Base-by-base conservation (phyloP, 2,888 invertebrate species). In the Nomada lathburiana region DNA sequence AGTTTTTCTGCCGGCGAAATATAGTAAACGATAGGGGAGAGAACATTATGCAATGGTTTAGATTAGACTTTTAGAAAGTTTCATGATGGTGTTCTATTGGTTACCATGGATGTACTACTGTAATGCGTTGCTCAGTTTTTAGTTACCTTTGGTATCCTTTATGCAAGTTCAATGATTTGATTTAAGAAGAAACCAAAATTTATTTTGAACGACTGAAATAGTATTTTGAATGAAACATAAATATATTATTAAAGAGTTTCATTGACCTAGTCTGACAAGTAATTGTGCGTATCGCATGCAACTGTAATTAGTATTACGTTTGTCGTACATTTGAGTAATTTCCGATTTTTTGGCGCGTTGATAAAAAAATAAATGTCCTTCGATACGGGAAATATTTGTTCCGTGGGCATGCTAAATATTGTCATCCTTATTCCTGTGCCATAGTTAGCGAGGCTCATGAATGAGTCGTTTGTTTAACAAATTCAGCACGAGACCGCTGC, bases 391-490 rank as follows among this genome's bases (percentile, higher is more conserved):
- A 50, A 64, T 50, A 64, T 64, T 64, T 50, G 9, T 23, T 3
- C 10, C 0, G 18, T 16, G 1, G 11, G 11, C 47, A n/a, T 18
- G 26, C 18, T 9, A 57, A 69, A 59, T 20, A 18, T 11, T 23
- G 26, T 16, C 59, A 59, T 70, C 26, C 59, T 47, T 47, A 68
- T 50, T 59, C 23, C 59, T 36, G 10, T 10, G 63, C 20, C 57
- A 55, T 57, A 44, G 47, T 60, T 57, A 26, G 29, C 59, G 59
- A 42, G 13, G 62, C 0, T 57, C 53, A 44, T 73, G 72, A 75
- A 84, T 63, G 73, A 73, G 26, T 16, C 74, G 42, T 73, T 83
- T 50, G 73, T 57, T 67, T 29, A 47, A 42, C 26, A 55, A 47
- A 62, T 73, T 69, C 50, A 65, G 50, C 29, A 9, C 36, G 57